Percentiles rank a stretch among this genome's conserved stretches.
These are phyloP conservation scores for Idaea dimidiata DNA, from an alignment of 2,888 invertebrate species.

Conservation along the genomic window DNA sequence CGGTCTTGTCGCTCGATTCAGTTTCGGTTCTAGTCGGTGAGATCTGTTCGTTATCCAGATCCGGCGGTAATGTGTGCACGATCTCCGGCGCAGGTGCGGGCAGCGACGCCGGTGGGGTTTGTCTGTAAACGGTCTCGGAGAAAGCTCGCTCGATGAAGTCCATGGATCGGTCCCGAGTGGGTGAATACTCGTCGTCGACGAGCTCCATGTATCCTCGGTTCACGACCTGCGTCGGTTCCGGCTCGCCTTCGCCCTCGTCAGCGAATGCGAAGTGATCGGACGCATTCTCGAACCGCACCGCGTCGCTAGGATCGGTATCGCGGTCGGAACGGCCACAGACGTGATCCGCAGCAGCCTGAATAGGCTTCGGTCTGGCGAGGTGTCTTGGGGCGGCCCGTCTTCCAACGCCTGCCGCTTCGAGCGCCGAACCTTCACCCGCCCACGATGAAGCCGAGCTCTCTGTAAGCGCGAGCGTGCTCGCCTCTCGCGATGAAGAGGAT, in stretches of 20 bases:
- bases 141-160: conserved; percentile 79
- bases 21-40: conserved; percentile 31
- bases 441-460: conserved; percentile 95
- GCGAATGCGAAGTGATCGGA: conserved; percentile 92
- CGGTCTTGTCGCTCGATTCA: conserved; percentile 40
- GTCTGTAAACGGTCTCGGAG: conserved; percentile 59
- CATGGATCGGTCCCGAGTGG: conserved; percentile 71
- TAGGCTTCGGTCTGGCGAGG: conserved; percentile 58
- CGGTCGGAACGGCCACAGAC: conserved; percentile 69
- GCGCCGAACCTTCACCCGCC: conserved; percentile 90
- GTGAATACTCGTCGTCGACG: conserved; percentile 68
- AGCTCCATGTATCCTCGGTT: conserved; percentile 72
- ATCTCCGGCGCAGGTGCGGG: conserved; percentile 35
- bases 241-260: conserved; percentile 92
- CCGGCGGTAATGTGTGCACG: conserved; percentile 28
- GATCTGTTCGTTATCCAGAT: conserved; percentile 14
- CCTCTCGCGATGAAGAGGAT: conserved; percentile 86
- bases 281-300: conserved; percentile 75
- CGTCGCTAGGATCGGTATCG: conserved; percentile 46
- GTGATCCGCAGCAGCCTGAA: conserved; percentile 59
- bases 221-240: conserved; percentile 61
- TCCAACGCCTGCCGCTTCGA: conserved; percentile 69
- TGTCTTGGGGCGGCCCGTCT: conserved; percentile 54
- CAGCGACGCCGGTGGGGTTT: conserved; percentile 35
- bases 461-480: conserved; percentile 86